A percentile compares a stretch with the other conserved stretches of the same genome.
Conservation (phyloP, 1,140 invertebrate species). For the Brachionus koreanus region DNA sequence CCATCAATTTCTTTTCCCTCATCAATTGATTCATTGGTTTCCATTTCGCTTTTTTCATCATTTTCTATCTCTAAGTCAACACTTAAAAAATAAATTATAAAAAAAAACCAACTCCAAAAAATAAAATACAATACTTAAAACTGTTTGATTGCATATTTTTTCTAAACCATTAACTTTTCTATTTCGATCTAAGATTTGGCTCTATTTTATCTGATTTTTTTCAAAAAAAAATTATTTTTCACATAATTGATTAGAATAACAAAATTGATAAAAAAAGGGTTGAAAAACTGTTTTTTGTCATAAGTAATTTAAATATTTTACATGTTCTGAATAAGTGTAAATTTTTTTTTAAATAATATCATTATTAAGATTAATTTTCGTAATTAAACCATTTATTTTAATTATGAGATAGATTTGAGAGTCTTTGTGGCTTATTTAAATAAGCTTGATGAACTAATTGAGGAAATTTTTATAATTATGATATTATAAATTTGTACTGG, state of each 20-base stretch:
- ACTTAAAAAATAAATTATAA: not conserved
- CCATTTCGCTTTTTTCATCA: not conserved
- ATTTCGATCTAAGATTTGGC: not conserved
- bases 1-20: slow-evolving; percentile 25
- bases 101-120: not conserved
- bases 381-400: not conserved
- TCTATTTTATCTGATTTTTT: not conserved
- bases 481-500: too few relatives aligned
- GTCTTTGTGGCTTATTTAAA: not conserved
- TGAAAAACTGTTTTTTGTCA: not conserved
- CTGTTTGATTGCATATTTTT: slow-evolving; percentile 6
- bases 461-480: not conserved
- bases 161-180: not conserved
- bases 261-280: not conserved
- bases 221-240: not conserved
- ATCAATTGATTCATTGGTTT: not conserved
- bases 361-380: not conserved
- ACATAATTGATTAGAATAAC: not conserved
- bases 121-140: not conserved
- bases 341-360: not conserved
- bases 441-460: not conserved
- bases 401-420: not conserved
- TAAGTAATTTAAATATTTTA: not conserved
- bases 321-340: not conserved
- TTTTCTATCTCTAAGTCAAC: slow-evolving; percentile 2